Conservation (phyloP, 2,888 invertebrate genomes). For the Cryptus armator region DNA sequence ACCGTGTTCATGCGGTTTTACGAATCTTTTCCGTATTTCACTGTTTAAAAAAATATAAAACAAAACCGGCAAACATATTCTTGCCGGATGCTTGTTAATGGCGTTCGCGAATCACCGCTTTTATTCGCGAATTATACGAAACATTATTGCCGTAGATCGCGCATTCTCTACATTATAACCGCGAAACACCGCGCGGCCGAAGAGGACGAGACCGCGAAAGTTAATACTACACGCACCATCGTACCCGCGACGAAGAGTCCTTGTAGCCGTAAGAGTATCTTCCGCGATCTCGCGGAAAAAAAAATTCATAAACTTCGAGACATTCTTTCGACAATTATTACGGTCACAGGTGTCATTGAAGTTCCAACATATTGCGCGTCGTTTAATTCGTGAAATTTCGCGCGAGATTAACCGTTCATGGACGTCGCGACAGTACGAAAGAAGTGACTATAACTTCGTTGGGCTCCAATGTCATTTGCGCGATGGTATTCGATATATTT, state of each 20-base stretch:
- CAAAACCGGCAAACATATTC: constrained; percentile 54
- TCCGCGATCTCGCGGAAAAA: neutral
- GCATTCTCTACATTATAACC: constrained; percentile 31
- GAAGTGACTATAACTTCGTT: too few relatives aligned
- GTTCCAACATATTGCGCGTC: neutral
- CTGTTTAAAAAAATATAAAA: constrained; percentile 16
- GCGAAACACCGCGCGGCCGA: constrained; percentile 37
- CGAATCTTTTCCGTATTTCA: constrained; percentile 54
- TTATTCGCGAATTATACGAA: constrained; percentile 68
- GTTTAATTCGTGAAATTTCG: too few relatives aligned
- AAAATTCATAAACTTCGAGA: constrained; percentile 15
- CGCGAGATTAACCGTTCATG: too few relatives aligned
- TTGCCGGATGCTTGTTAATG: constrained; percentile 62
- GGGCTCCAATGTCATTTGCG: too few relatives aligned
- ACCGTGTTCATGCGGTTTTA: constrained; percentile 51
- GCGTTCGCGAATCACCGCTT: constrained; percentile 66
- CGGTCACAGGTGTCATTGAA: constrained; percentile 26
- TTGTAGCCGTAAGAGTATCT: neutral
- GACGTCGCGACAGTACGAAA: too few relatives aligned
- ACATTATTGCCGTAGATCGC: constrained; percentile 29
- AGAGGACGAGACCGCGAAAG: constrained; percentile 5
- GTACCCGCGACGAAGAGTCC: too few relatives aligned
- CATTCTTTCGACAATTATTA: constrained; percentile 12
- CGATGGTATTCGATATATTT: neutral
- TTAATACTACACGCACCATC: too few relatives aligned